phyloP scores from a whole-genome alignment of 2,113 vertebrate genomes.

The Gallinago paraguaiae region DNA sequence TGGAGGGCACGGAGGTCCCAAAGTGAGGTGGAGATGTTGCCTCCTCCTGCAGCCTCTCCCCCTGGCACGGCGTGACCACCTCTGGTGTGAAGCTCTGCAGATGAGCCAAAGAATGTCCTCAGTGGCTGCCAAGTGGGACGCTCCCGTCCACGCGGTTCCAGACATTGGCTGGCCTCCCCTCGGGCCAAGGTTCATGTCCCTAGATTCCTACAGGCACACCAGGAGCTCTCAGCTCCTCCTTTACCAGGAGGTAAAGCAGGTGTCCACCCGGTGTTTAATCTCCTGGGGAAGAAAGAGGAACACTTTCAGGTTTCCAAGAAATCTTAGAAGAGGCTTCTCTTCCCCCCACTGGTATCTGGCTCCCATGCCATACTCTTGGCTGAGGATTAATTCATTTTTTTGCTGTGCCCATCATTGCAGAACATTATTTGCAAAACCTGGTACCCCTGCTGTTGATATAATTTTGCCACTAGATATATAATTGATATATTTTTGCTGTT shows the following conservation, averaged over 20 bases:
- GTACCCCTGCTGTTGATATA: not conserved
- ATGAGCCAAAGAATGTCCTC: constrained; percentile 26
- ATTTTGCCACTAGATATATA: not conserved
- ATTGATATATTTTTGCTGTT: not conserved
- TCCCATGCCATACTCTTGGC: not conserved
- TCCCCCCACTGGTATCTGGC: not conserved
- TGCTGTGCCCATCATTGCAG: not conserved
- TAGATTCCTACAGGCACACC: not conserved
- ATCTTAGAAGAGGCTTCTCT: not conserved
- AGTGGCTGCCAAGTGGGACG: not conserved
- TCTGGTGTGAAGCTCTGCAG: not conserved
- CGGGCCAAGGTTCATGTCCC: not conserved
- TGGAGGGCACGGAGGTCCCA: not conserved
- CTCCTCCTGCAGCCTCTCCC: not conserved
- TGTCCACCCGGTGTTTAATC: not conserved
- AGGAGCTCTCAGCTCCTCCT: not conserved
- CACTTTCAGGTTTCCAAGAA: not conserved
- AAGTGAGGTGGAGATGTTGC: not conserved
- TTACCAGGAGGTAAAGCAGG: not conserved
- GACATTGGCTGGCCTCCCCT: not conserved
- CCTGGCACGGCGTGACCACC: not conserved
- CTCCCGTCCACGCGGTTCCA: not conserved
- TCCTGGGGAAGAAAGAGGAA: not conserved
- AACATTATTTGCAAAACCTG: not conserved
- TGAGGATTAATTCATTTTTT: not conserved